These are phyloP conservation scores for Strix uralensis DNA, from an alignment of 2,113 vertebrate genomes.

Conservation along the genomic window DNA sequence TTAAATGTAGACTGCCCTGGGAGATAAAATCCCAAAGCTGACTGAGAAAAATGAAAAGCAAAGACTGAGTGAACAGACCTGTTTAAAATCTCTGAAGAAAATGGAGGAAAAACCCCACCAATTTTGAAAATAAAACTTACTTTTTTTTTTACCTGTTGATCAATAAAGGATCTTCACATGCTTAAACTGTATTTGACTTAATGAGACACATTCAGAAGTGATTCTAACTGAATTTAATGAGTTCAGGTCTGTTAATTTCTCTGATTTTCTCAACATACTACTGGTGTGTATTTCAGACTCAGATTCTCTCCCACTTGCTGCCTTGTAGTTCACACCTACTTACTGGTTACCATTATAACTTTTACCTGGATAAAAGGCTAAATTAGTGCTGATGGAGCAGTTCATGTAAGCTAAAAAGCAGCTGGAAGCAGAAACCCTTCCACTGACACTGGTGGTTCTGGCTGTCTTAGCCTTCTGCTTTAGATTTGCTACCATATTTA, in stretches of 20 bases:
- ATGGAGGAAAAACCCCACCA: background rate
- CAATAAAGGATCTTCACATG: background rate
- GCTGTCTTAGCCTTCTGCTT: background rate
- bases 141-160: background rate
- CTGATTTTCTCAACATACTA: background rate
- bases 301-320: background rate
- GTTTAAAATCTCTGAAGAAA: conserved; percentile 9
- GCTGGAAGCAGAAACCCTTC: background rate
- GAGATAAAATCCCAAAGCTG: conserved; percentile 12
- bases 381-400: background rate
- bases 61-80: background rate
- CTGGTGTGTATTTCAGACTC: background rate
- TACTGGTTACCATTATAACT: background rate
- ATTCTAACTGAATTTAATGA: background rate
- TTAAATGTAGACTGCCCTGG: conserved; percentile 5
- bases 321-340: background rate
- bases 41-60: background rate
- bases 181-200: background rate
- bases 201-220: background rate
- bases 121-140: background rate
- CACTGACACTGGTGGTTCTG: background rate
- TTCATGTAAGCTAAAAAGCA: background rate
- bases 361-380: background rate
- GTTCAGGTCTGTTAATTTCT: background rate
- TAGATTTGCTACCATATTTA: background rate